These are phyloP conservation scores for Anguilla pacifica DNA, from an alignment of 2,797 vertebrate species.

Conservation along the genomic window DNA sequence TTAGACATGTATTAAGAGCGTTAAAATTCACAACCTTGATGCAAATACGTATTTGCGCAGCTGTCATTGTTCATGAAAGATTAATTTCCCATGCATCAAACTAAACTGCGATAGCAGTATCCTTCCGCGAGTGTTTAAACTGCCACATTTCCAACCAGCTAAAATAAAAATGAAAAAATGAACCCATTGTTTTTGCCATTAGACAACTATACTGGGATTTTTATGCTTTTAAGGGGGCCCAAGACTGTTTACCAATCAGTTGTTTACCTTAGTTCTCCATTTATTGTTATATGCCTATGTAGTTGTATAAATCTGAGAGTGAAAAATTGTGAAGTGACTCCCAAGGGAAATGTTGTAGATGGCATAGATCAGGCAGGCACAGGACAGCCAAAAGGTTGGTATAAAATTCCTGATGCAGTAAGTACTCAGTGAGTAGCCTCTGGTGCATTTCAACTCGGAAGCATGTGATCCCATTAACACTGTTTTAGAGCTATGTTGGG, in stretches of 20 bases:
- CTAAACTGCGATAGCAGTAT: not conserved
- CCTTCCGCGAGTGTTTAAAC: not conserved
- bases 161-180: not conserved
- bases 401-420: not conserved
- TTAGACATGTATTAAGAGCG: not conserved
- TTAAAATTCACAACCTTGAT: not conserved
- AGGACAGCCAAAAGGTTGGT: not conserved
- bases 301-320: not conserved
- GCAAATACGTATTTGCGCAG: not conserved
- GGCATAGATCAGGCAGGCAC: not conserved
- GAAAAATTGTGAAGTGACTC: not conserved
- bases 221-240: not conserved
- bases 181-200: not conserved
- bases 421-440: not conserved
- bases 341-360: not conserved
- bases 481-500: not conserved
- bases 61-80: not conserved
- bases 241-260: not conserved
- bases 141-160: not conserved
- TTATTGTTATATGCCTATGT: not conserved
- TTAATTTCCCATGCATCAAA: not conserved
- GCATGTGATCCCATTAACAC: not conserved
- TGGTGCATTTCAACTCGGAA: slow-evolving; percentile 1
- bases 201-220: not conserved
- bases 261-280: not conserved